Evolutionary conservation across 2,888 invertebrate genomes (phyloP), one percentile per base, ranked within the genome.

Genomic region (Orchesella flavescens): DNA sequence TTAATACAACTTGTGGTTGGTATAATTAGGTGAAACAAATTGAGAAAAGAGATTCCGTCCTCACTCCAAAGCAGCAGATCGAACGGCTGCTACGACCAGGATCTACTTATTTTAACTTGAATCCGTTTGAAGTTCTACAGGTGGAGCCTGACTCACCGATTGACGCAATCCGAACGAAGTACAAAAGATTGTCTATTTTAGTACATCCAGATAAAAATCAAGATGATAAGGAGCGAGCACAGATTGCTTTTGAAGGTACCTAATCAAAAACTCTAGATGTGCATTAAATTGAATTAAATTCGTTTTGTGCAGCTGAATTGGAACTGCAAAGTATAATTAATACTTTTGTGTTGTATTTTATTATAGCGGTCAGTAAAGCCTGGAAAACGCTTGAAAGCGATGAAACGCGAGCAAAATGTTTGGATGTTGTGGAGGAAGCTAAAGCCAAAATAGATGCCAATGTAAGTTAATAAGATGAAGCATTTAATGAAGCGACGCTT

Each of bases 181-280:
- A 98, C 91, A 93, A 97, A 90, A 93, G 96, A 91, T 93, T 99
- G 89, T 99, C 99, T 19, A 97, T 99, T 90, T 92, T 99, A 89
- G 98, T 99, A 49, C 99, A 99, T 94, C 99, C 99, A 23, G 99
- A 99, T 90, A 99, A 99, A 92, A 99, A 99, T 92, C 95, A 95
- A 91, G 97, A 99, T 91, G 97, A 99, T 90, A 92, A 93, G 43
- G 99, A 99, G 81, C 93, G 97, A 90, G 97, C 99, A 1, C 97
- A 99, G 90, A 93, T 94, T 90, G 95, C 96, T 63, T 96, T 96
- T 90, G 96, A 96, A 91, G 95, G 92, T 92, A 89, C 89, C 90
- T 87, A 34, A 15, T 9, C 10, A 17, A 57, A 57, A 10, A 57
- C 46, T 46, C 13, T 46, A 13, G 46, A 13, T 46, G 46, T 10